Evolutionary conservation across 2,888 invertebrate genomes (phyloP).

Genomic region (Lochmaea capreae): DNA sequence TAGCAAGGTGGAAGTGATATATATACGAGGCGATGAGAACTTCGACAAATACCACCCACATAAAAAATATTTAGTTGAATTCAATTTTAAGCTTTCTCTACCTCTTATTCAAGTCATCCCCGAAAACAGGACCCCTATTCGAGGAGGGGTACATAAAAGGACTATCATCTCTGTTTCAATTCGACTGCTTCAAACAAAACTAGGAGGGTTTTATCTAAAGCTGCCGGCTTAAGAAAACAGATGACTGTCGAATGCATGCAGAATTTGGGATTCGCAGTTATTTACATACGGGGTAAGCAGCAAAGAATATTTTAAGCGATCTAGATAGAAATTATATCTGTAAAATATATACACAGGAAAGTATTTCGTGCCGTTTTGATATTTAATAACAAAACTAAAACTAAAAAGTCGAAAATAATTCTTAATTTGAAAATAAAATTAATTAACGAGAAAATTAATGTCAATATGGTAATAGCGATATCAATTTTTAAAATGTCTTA

Average conservation of each 20-base stretch:
- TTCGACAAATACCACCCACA: not conserved
- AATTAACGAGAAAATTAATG: too few species aligned
- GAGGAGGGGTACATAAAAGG: constrained; percentile 17
- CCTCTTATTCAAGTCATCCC: not conserved
- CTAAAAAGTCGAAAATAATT: too few species aligned
- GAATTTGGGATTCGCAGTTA: constrained; percentile 50
- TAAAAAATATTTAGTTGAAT: not conserved
- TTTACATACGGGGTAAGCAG: constrained; percentile 14
- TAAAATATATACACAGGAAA: too few species aligned
- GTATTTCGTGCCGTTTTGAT: too few species aligned
- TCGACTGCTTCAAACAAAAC: constrained; percentile 62
- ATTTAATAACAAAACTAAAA: too few species aligned
- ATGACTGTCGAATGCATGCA: constrained; percentile 60
- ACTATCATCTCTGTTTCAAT: constrained; percentile 57
- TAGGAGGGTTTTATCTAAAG: constrained; percentile 56
- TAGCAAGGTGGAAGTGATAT: not conserved
- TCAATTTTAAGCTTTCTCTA: not conserved
- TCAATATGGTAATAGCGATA: too few species aligned
- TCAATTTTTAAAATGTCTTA: too few species aligned
- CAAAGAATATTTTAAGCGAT: not conserved
- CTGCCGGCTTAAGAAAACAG: constrained; percentile 62
- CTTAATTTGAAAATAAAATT: too few species aligned
- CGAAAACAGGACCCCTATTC: constrained; percentile 12
- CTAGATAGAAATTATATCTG: too few species aligned
- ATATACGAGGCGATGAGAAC: not conserved